Evolutionary conservation across 2,113 vertebrate species (phyloP), one percentile per base, ranked within the genome.

Genomic region (Myrmophylax atrothorax): DNA sequence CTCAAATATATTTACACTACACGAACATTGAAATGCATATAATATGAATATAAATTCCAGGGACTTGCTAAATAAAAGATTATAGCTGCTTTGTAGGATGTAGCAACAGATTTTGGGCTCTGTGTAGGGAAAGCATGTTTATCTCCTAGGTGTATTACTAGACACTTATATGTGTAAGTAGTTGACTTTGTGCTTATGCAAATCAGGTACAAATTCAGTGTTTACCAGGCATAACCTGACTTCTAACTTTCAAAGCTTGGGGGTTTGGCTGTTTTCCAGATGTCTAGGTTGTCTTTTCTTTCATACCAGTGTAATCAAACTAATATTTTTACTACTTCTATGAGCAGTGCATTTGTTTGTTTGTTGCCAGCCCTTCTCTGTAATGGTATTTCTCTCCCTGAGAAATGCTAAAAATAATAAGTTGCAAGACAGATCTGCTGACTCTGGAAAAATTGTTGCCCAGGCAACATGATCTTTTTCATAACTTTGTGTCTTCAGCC

Each of bases 351-450:
- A 14, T 74, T 62, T 92, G 87, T 79, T 69, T 55, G 20, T 74
- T 93, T 86, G 67, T 93, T 86, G 25, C 84, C 88, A 78, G 31
- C n/a, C 14, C 90, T 80, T 44, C 28, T 72, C 62, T 84, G 76
- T 49, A 35, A 44, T 62, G 69, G 46, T 69, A 69, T 70, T 94
- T 76, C 66, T 94, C 63, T 89, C 33, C 40, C 79, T 72, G n/a
- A 86, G 75, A 72, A 94, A 93, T 79, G 53, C 90, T 93, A 90
- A 93, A 96, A 94, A 94, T 94, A 94, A 93, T 94, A 96, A 92
- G 66, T 84, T 64, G 73, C 58, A 64, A 90, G 86, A 87, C 88
- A 62, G 52, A 93, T 92, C 77, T 93, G 95, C 96, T 96, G 96
- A 95, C 93, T 94, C 52, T 72, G 93, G 59, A 93, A 96, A 90